Conservation (phyloP, 2,888 invertebrate genomes). For the Amphipyra berbera region DNA sequence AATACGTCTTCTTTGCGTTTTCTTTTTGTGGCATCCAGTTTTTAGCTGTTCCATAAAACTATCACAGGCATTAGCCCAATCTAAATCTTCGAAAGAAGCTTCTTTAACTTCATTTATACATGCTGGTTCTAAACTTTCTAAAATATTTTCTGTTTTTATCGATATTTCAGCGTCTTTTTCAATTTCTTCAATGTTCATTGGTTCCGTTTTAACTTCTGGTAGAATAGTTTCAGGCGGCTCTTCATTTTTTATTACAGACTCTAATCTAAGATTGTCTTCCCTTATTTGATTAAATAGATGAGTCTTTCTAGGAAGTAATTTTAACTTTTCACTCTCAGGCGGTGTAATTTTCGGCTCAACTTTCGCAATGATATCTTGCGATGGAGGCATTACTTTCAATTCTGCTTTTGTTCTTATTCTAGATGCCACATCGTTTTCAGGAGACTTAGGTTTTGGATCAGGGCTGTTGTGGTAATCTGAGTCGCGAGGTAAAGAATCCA, state of each 20-base stretch:
- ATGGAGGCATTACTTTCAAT: slow-evolving; percentile 91
- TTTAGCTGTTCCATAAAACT: slow-evolving; percentile 94
- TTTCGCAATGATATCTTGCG: slow-evolving; percentile 74
- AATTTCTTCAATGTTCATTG: slow-evolving; percentile 91
- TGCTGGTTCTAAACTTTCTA: slow-evolving; percentile 67
- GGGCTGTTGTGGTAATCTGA: slow-evolving; percentile 78
- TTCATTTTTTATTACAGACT: slow-evolving; percentile 91
- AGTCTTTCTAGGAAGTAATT: slow-evolving; percentile 76
- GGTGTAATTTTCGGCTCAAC: slow-evolving; percentile 62
- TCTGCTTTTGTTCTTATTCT: slow-evolving; percentile 96
- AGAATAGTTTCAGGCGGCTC: slow-evolving; percentile 83
- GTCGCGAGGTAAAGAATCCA: slow-evolving; percentile 91
- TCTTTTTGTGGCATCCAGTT: slow-evolving; percentile 90
- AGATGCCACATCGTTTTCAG: slow-evolving; percentile 90
- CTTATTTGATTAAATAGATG: slow-evolving; percentile 87
- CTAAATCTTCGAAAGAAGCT: slow-evolving; percentile 75
- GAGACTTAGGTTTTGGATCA: slow-evolving; percentile 78
- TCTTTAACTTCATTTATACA: slow-evolving; percentile 45
- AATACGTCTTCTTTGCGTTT: slow-evolving; percentile 86
- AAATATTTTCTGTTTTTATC: slow-evolving; percentile 77
- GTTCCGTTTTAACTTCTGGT: slow-evolving; percentile 92
- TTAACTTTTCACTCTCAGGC: slow-evolving; percentile 68
- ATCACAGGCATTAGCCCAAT: slow-evolving; percentile 93
- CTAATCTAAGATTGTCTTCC: slow-evolving; percentile 81
- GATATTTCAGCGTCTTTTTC: slow-evolving; percentile 89